A percentile compares a stretch with the other conserved stretches of the same genome.
Evolutionary conservation across 1,140 invertebrate genomes (phyloP).

Genomic region (Brachionus asplanchnoidis): DNA sequence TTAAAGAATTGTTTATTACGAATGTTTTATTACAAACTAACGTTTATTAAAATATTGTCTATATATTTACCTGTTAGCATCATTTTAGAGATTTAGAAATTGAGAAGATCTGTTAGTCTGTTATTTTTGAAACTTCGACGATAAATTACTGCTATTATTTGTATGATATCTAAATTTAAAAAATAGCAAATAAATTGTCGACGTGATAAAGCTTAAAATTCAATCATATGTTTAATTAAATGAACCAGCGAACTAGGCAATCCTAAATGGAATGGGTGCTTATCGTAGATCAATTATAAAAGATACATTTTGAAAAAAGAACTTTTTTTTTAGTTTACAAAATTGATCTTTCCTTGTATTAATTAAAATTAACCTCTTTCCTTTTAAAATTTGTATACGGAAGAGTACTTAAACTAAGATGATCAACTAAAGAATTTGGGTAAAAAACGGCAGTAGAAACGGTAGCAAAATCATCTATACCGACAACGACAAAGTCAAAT

Average conservation of each 20-base stretch:
- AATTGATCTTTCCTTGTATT: background rate
- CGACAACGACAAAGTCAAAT: constrained; percentile 38
- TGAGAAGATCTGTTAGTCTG: no score
- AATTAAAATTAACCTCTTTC: background rate
- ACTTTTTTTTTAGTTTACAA: background rate
- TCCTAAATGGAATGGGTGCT: no score
- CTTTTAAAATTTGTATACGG: background rate
- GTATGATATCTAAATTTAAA: no score
- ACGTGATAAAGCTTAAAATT: no score
- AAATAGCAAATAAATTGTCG: no score
- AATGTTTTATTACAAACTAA: background rate
- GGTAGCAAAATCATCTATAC: constrained; percentile 14
- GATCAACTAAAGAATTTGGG: background rate
- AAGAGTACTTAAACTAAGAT: background rate
- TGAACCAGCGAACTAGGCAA: no score
- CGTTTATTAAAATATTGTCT: background rate
- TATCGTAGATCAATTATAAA: background rate
- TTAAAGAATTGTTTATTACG: no score
- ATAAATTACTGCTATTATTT: no score
- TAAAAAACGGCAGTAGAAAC: background rate
- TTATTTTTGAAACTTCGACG: no score
- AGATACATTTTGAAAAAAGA: background rate
- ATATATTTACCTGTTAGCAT: background rate
- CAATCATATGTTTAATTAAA: no score
- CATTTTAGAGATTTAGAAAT: background rate